Percentiles rank a stretch among this genome's conserved stretches.
These are phyloP conservation scores for Xenentodon cancila DNA, from an alignment of 2,797 vertebrate species.

Conservation along the genomic window DNA sequence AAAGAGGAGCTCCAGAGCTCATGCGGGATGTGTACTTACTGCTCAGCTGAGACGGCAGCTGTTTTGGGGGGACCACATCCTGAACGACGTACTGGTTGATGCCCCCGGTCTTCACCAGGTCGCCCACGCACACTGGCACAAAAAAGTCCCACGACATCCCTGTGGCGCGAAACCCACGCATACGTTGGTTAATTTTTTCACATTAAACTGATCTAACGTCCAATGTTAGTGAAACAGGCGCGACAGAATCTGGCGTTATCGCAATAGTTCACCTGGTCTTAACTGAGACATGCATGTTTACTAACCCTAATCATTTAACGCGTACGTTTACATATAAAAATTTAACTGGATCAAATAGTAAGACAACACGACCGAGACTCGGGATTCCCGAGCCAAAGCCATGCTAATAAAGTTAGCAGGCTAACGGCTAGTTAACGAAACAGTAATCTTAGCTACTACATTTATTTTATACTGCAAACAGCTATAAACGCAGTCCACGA, in stretches of 20 bases:
- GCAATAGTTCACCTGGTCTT: too few relatives aligned
- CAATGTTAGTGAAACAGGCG: too few relatives aligned
- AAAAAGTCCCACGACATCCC: constrained; percentile 88
- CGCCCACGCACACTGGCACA: constrained; percentile 84
- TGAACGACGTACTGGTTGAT: constrained; percentile 90
- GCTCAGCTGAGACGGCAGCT: constrained; percentile 78
- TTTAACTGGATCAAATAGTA: not conserved
- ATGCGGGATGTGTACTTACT: constrained; percentile 75
- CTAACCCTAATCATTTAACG: too few relatives aligned
- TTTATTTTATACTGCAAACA: not conserved
- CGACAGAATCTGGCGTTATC: too few relatives aligned
- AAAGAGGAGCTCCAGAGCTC: not conserved
- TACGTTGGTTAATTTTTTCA: too few relatives aligned
- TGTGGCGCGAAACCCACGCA: constrained; percentile 8
- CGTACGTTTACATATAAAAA: too few relatives aligned
- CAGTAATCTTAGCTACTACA: not conserved
- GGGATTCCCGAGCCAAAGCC: not conserved
- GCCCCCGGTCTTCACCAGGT: constrained; percentile 86
- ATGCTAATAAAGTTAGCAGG: constrained; percentile 24
- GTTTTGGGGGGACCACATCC: constrained; percentile 82
- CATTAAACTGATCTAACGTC: too few relatives aligned
- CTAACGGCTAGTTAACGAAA: constrained; percentile 17
- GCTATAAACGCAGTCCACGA: accelerated
- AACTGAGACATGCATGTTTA: too few relatives aligned
- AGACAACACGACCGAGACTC: constrained; percentile 1